These are phyloP conservation scores for Chrysolina oricalcia DNA, from an alignment of 2,888 invertebrate species.

Conservation along the genomic window DNA sequence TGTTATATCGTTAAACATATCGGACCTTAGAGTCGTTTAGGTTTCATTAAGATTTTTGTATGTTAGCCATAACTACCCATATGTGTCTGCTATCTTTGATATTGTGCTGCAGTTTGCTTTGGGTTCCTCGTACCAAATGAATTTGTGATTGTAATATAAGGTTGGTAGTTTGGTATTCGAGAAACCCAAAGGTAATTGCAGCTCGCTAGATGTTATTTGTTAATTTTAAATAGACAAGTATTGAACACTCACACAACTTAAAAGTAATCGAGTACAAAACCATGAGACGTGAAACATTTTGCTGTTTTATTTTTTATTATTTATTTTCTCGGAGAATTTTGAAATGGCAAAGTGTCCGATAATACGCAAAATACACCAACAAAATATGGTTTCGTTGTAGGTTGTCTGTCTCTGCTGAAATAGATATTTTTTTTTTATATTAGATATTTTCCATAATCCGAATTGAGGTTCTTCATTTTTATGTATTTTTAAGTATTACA, in stretches of 20 bases:
- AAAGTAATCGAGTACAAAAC: slow-evolving; percentile 46
- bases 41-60: too few relatives aligned
- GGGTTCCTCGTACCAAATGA: slow-evolving; percentile 42
- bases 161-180: slow-evolving; percentile 48
- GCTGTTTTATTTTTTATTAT: slow-evolving; percentile 40
- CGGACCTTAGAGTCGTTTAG: background rate
- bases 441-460: too few relatives aligned
- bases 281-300: slow-evolving; percentile 36
- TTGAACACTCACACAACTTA: slow-evolving; percentile 45
- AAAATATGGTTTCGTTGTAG: slow-evolving; percentile 13
- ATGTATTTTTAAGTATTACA: too few relatives aligned
- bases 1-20: slow-evolving; percentile 18
- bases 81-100: slow-evolving; percentile 28
- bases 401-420: background rate
- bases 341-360: slow-evolving; percentile 40
- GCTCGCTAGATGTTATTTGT: slow-evolving; percentile 46
- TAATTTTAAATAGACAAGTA: slow-evolving; percentile 44
- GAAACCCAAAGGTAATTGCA: slow-evolving; percentile 33
- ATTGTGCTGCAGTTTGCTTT: slow-evolving; percentile 33
- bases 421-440: too few relatives aligned
- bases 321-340: slow-evolving; percentile 34
- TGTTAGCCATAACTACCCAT: slow-evolving; percentile 1
- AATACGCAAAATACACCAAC: slow-evolving; percentile 41
- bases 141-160: slow-evolving; percentile 56
- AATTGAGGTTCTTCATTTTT: too few relatives aligned